Evolutionary conservation across 2,797 vertebrate species (phyloP).

Genomic region (Halcyon chelicuti): DNA sequence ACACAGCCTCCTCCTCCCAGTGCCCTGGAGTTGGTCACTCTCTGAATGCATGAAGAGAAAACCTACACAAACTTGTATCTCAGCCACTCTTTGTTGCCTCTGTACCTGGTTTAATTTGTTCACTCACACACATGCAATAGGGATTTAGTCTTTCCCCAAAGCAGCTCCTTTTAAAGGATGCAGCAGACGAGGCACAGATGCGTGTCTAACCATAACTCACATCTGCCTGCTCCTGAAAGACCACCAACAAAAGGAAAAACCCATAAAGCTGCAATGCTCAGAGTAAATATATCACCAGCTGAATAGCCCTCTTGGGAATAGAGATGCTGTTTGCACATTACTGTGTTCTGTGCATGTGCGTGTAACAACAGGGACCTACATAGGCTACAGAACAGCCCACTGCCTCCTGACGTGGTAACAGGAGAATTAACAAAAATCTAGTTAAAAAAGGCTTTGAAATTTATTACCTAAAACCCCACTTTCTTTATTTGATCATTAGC

Average conservation of each 20-base stretch:
- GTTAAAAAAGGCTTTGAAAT: neutral
- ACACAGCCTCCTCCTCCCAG: neutral
- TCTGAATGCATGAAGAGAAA: neutral
- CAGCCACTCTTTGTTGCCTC: neutral
- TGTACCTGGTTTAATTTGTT: neutral
- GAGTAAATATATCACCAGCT: conserved; percentile 13
- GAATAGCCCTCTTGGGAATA: neutral
- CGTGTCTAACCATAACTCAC: conserved; percentile 19
- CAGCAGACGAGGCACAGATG: neutral
- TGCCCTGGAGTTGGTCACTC: accelerated
- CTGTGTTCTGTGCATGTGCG: neutral
- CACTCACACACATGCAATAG: neutral
- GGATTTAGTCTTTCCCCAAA: neutral
- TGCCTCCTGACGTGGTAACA: neutral
- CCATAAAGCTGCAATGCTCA: neutral
- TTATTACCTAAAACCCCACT: neutral
- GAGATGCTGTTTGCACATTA: neutral
- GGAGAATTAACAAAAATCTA: neutral
- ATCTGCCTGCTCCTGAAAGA: neutral
- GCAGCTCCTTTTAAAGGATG: conserved; percentile 17
- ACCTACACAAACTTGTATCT: neutral
- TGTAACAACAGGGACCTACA: neutral
- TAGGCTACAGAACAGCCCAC: neutral
- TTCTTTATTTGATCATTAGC: neutral
- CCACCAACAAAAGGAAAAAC: conserved; percentile 16